phyloP scores from a whole-genome alignment of 2,888 invertebrate genomes.

The Abrostola tripartita region DNA sequence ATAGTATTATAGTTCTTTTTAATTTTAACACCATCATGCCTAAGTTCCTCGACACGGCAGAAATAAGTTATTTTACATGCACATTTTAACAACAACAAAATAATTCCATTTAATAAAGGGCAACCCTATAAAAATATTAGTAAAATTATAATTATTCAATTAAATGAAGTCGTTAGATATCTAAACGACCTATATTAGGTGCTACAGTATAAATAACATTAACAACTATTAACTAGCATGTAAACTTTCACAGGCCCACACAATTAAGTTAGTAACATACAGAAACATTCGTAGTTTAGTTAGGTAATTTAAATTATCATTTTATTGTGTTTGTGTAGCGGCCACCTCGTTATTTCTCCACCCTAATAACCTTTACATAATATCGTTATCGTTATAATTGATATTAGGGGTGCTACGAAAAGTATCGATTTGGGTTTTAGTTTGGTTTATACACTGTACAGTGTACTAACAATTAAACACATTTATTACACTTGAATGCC shows the following conservation, averaged over 20 bases:
- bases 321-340: conserved; percentile 35
- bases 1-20: too few species aligned
- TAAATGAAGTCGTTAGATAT: neutral
- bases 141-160: too few species aligned
- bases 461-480: too few species aligned
- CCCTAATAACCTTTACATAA: conserved; percentile 23
- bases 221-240: conserved; percentile 3
- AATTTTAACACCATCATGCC: too few species aligned
- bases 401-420: conserved; percentile 20
- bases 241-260: conserved; percentile 27
- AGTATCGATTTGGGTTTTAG: conserved; percentile 10
- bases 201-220: neutral
- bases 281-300: conserved; percentile 19
- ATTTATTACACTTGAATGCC: too few species aligned
- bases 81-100: too few species aligned
- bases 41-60: too few species aligned
- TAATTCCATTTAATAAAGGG: too few species aligned
- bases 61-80: too few species aligned
- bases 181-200: conserved; percentile 4
- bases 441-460: conserved; percentile 3
- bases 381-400: conserved; percentile 40
- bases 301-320: conserved; percentile 52
- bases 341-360: conserved; percentile 21
- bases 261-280: conserved; percentile 35
- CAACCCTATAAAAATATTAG: too few species aligned